A percentile compares a stretch with the other conserved stretches of the same genome.
Evolutionary conservation across 2,797 vertebrate species (phyloP).

Genomic region (Hippocampus kuda): DNA sequence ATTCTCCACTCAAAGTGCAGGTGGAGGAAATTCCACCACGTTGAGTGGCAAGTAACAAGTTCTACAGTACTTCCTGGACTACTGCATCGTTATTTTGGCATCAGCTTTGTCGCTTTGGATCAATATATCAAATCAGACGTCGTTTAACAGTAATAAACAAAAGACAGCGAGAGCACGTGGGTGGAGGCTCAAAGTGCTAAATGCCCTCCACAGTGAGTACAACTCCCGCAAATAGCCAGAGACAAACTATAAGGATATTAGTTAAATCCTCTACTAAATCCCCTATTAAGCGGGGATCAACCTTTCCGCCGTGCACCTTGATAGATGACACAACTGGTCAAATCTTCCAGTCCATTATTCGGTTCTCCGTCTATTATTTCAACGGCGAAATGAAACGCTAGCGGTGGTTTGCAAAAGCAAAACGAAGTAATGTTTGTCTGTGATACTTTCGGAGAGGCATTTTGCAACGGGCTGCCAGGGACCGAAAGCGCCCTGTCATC

Average conservation of each 20-base stretch:
- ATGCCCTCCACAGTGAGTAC: not conserved
- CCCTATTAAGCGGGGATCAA: slow-evolving; percentile 31
- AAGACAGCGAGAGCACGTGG: slow-evolving; percentile 5
- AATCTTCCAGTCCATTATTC: not conserved
- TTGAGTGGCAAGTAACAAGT: not conserved
- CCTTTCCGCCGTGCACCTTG: slow-evolving; percentile 7
- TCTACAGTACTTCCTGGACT: not conserved
- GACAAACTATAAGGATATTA: slow-evolving; percentile 56
- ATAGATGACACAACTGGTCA: not conserved
- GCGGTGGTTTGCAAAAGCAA: not conserved
- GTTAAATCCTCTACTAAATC: slow-evolving; percentile 54
- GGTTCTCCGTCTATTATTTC: not conserved
- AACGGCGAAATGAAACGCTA: not conserved
- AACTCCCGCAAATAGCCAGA: slow-evolving; percentile 29
- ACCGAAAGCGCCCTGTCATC: slow-evolving; percentile 16
- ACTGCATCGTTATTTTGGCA: not conserved
- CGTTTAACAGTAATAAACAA: not conserved
- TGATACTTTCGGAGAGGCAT: not conserved
- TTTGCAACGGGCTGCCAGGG: not conserved
- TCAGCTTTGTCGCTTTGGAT: not conserved
- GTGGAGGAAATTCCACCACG: not conserved
- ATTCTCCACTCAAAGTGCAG: not conserved
- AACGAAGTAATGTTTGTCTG: not conserved
- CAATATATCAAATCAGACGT: not conserved
- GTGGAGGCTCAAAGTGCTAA: slow-evolving; percentile 17